Evolutionary conservation across 1,140 invertebrate species (phyloP).

Genomic region (Ceratosolen solmsi): DNA sequence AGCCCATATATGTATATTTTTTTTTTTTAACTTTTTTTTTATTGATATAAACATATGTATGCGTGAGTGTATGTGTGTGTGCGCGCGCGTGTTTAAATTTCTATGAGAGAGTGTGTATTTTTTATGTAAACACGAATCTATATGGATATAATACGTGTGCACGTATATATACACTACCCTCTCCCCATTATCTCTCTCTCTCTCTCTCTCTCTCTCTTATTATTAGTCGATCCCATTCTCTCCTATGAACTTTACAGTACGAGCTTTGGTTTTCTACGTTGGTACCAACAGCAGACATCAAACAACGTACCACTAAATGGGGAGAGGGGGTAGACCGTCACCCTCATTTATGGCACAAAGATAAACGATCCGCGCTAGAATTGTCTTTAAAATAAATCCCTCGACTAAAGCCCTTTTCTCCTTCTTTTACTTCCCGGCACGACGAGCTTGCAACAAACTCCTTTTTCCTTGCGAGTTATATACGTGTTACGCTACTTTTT

Average conservation of each 20-base stretch:
- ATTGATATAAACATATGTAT: too few species aligned
- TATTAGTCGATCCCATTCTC: too few species aligned
- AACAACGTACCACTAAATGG: conserved; percentile 23
- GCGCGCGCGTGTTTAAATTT: not conserved
- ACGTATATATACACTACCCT: not conserved
- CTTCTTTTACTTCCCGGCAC: not conserved
- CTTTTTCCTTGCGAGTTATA: conserved; percentile 15
- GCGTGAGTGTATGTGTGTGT: not conserved
- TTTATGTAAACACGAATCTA: too few species aligned
- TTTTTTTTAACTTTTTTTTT: too few species aligned
- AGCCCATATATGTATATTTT: too few species aligned
- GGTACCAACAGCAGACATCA: conserved; percentile 1
- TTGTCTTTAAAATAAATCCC: conserved; percentile 52
- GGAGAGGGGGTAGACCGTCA: conserved; percentile 18
- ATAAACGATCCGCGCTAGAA: conserved; percentile 52
- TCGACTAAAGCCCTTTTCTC: conserved; percentile 1
- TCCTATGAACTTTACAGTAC: not conserved
- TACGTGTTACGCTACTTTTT: not conserved
- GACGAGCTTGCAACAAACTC: not conserved
- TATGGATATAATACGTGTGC: not conserved
- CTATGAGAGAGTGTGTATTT: too few species aligned
- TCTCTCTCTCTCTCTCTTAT: conserved; percentile 2
- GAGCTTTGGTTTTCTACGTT: conserved; percentile 12
- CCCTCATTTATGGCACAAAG: conserved; percentile 49
- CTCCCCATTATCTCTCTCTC: too few species aligned